Evolutionary conservation across 2,888 invertebrate genomes (phyloP).

Genomic region (Gymnoscelis rufifasciata): DNA sequence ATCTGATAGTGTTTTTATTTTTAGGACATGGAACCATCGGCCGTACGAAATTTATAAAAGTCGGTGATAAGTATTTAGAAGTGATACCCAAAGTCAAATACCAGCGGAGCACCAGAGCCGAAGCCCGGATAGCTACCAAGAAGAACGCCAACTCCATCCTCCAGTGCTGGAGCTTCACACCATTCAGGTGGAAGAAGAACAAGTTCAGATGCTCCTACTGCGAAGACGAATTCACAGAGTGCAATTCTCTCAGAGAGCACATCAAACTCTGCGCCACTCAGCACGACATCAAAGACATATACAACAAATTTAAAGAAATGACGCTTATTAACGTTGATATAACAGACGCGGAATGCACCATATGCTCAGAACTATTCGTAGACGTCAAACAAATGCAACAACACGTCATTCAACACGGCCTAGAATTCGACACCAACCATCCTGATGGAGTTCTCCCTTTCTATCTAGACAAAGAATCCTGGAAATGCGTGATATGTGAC

Average conservation of each 20-base stretch:
- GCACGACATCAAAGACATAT: constrained; percentile 58
- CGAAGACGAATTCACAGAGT: constrained; percentile 59
- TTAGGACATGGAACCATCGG: constrained; percentile 57
- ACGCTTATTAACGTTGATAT: constrained; percentile 63
- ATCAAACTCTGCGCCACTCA: constrained; percentile 48
- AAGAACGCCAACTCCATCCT: constrained; percentile 60
- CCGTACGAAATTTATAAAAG: constrained; percentile 36
- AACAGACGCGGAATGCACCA: constrained; percentile 51
- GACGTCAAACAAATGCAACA: constrained; percentile 50
- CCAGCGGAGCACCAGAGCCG: constrained; percentile 57
- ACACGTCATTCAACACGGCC: constrained; percentile 55
- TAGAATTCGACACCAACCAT: constrained; percentile 47
- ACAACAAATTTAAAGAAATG: constrained; percentile 70
- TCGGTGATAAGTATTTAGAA: constrained; percentile 29
- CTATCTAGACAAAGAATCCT: constrained; percentile 55
- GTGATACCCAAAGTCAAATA: constrained; percentile 43
- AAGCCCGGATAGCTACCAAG: constrained; percentile 62
- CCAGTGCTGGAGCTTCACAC: constrained; percentile 60
- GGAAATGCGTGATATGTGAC: constrained; percentile 59
- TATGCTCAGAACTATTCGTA: constrained; percentile 46
- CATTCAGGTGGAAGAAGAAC: constrained; percentile 67
- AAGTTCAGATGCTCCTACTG: constrained; percentile 67
- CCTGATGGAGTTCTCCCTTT: constrained; percentile 68
- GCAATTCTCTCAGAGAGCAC: constrained; percentile 50
- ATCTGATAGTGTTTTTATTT: constrained; percentile 61